Evolutionary conservation across 2,797 vertebrate genomes (phyloP), one percentile per base, ranked within the genome.

Genomic region (Micromesistius poutassou): DNA sequence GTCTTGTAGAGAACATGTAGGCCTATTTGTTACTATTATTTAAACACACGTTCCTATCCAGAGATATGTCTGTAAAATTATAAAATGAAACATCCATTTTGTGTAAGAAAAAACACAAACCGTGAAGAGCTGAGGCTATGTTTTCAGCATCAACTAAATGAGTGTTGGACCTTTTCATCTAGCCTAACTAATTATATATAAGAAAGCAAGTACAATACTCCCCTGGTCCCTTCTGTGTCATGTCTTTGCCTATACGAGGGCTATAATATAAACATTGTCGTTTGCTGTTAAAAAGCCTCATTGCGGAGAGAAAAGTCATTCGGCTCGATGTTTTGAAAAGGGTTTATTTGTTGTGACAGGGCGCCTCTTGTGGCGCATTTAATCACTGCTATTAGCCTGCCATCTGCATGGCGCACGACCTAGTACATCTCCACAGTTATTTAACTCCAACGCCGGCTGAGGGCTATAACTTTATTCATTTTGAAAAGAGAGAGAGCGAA

Each of bases 281-380:
- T 62, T 8, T 62, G 50, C 22, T n/a, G 22, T 19, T 62, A n/a
- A n/a, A 62, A 8, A 62, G 50, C 42, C 14, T 30, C 28, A 71
- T 30, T n/a, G 71, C 71, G 31, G 72, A 13, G 72, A 19, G 35
- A 33, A 19, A 36, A 31, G 30, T 25, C 16, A 2, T 14, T 22
- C 14, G 42, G 74, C 36, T 74, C 25, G 80, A 84, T 84, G 83
- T 78, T 81, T 84, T 76, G 76, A 85, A 77, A 76, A 55, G 46
- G 77, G 55, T 16, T 87, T 81, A 93, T 93, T 92, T 87, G 87
- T 90, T 85, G 88, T 91, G 88, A 86, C 86, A 80, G 83, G 84
- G 90, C 91, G 92, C 94, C 93, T 85, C 94, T 91, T 79, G 89
- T 90, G 94, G 91, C 80, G 85, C 70, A 74, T 85, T 86, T 77